Evolutionary conservation across 1,140 invertebrate genomes (phyloP).

Genomic region (Lepidostoma basale): DNA sequence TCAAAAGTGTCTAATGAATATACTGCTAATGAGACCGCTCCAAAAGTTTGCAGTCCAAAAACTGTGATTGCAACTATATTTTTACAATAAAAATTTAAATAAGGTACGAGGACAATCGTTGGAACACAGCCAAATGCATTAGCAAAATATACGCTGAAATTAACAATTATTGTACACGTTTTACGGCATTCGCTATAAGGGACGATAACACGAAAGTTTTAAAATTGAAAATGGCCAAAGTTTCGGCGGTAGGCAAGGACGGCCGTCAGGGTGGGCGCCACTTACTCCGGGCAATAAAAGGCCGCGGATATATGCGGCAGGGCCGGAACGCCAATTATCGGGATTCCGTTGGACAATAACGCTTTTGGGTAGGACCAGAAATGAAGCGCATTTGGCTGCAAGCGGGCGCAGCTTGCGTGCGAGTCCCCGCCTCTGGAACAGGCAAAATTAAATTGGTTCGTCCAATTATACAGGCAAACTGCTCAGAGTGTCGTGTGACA

Average conservation of each 20-base stretch:
- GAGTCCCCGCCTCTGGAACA: not conserved
- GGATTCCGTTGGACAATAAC: constrained; percentile 30
- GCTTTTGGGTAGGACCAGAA: constrained; percentile 21
- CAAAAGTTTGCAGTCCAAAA: no score
- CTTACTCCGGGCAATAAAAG: constrained; percentile 28
- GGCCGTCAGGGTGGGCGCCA: constrained; percentile 11
- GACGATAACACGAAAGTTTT: constrained; percentile 31
- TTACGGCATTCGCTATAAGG: constrained; percentile 16
- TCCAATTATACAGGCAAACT: not conserved
- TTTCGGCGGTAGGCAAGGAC: constrained; percentile 1
- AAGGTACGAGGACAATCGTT: no score
- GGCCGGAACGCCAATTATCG: constrained; percentile 25
- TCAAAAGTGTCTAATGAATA: no score
- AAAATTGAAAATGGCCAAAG: constrained; percentile 36
- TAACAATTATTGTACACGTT: constrained; percentile 34
- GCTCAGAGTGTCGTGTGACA: not conserved
- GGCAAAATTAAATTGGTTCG: constrained; percentile 25
- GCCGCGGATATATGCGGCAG: constrained; percentile 2
- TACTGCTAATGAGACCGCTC: no score
- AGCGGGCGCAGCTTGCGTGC: not conserved
- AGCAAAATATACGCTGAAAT: constrained; percentile 15
- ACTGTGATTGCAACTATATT: no score
- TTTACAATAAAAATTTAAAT: no score
- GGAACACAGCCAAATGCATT: constrained; percentile 2
- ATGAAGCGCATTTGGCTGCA: constrained; percentile 16